Conservation (phyloP, 1,140 invertebrate genomes). For the Zaprionus davidi region DNA sequence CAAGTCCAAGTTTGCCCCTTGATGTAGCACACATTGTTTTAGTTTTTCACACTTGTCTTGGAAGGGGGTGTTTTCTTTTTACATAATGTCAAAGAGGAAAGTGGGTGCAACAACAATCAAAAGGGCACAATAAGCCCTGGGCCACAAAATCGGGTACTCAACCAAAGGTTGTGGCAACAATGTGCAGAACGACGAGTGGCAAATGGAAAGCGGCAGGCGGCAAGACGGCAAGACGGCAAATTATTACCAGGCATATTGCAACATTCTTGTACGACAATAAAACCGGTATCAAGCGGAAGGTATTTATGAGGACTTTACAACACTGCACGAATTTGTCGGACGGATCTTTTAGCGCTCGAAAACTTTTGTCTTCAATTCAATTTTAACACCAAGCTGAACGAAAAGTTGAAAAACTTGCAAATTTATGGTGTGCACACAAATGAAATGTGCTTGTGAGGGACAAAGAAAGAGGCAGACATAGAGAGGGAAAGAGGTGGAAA, state of each 20-base stretch:
- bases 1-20: background rate
- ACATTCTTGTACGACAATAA: constrained; percentile 81
- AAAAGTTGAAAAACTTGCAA: constrained; percentile 7
- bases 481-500: background rate
- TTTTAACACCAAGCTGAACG: background rate
- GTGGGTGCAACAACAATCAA: constrained; percentile 43
- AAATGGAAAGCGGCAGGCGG: background rate
- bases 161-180: constrained; percentile 60
- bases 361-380: constrained; percentile 12
- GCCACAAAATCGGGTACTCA: constrained; percentile 58
- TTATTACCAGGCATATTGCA: constrained; percentile 80
- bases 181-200: constrained; percentile 37
- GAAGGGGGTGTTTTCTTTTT: constrained; percentile 9
- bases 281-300: constrained; percentile 55
- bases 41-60: background rate
- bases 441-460: background rate
- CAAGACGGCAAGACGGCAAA: constrained; percentile 54
- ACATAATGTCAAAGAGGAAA: constrained; percentile 47
- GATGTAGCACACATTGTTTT: background rate
- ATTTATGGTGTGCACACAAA: background rate
- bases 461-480: background rate
- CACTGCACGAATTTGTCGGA: background rate
- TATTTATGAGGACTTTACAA: constrained; percentile 11
- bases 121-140: constrained; percentile 49
- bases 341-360: background rate